Base-by-base conservation (phyloP, 2,797 vertebrate species). In the Darevskia nairensis region DNA sequence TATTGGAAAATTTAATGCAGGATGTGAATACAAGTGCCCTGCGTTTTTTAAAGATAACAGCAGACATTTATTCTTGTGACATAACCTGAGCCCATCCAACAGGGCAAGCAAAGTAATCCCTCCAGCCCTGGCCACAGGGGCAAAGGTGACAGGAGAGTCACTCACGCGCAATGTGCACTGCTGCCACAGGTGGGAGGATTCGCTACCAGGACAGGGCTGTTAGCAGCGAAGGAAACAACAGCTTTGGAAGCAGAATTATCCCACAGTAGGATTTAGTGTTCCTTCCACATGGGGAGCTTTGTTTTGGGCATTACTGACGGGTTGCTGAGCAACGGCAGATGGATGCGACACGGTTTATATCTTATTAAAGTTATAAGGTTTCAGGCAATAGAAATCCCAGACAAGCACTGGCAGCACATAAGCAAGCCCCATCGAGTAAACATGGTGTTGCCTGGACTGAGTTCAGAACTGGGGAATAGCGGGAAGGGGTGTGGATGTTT, bases 261-360 rank as follows among this genome's bases (percentile, higher is more conserved):
- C 93, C 94, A 95, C 94, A 94, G 93, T 90, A 92, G 94, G 93
- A 95, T 95, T 96, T 94, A 94, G 91, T 92, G 93, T 94, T 94
- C 91, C 89, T 88, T 91, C 85, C 0, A 0, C 90, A 94, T 0
- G 61, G 86, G 77, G 77, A 91, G 90, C 92, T 95, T 95, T 95
- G 92, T 95, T 94, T 93, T 90, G 92, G 91, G 89, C 93, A 88
- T 89, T 91, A 89, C 89, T 90, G 89, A 88, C 61, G 82, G 87
- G 94, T 93, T 95, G 95, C 94, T 11, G 86, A 82, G 93, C 90
- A 59, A 95, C 88, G 0, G 93, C 90, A 94, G 94, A 93, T 89
- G 93, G 91, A 94, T 66, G 89, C 0, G 25, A 93, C 92, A 92
- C 4, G 2, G 91, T 94, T 95, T 94, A 93, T 92, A 92, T 95